phyloP scores from a whole-genome alignment of 1,140 invertebrate genomes.

The Heliconius nattereri region DNA sequence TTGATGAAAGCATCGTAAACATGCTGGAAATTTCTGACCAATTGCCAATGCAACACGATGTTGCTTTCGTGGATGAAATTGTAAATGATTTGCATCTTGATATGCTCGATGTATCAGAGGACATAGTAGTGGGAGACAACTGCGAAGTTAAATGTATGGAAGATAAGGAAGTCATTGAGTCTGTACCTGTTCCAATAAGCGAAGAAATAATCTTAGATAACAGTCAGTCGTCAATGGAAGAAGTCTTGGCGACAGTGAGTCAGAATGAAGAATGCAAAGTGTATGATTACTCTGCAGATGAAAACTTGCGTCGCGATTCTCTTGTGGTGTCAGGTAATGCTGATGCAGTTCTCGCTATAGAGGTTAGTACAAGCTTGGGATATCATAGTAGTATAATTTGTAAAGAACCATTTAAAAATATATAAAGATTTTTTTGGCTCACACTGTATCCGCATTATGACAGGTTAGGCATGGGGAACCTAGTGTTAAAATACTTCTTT shows the following conservation, averaged over 20 bases:
- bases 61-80: slow-evolving; percentile 48
- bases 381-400: too few relatives aligned
- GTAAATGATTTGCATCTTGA: slow-evolving; percentile 67
- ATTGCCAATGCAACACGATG: not conserved
- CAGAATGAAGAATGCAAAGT: slow-evolving; percentile 63
- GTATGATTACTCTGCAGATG: slow-evolving; percentile 72
- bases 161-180: slow-evolving; percentile 52
- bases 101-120: slow-evolving; percentile 76
- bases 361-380: slow-evolving; percentile 50
- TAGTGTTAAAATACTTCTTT: too few relatives aligned
- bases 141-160: slow-evolving; percentile 57
- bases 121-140: slow-evolving; percentile 69
- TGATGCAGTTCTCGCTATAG: slow-evolving; percentile 72
- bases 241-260: slow-evolving; percentile 30
- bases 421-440: too few relatives aligned
- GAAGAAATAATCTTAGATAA: slow-evolving; percentile 74
- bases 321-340: slow-evolving; percentile 61
- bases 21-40: not conserved
- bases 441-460: too few relatives aligned
- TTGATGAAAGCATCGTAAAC: not conserved
- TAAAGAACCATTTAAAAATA: too few relatives aligned
- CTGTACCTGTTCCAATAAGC: slow-evolving; percentile 47
- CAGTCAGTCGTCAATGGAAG: slow-evolving; percentile 67
- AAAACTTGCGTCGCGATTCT: slow-evolving; percentile 61
- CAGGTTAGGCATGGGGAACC: too few relatives aligned